Base-by-base conservation (phyloP, 92 coral and sea anemone species). In the Actinostola sp. region DNA sequence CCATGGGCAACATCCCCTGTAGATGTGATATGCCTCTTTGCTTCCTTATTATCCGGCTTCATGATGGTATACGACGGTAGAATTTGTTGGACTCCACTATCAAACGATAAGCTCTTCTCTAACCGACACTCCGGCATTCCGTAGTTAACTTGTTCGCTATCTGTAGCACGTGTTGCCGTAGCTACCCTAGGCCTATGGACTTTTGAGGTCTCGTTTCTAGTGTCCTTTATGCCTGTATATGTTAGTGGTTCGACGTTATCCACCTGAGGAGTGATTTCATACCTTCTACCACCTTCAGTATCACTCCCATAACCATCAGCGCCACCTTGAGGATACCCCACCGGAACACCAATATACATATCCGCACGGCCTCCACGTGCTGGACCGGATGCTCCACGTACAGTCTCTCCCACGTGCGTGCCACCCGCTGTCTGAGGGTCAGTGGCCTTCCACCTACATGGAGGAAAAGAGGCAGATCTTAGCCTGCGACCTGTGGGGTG, bases 401-500 rank as follows among this genome's bases (percentile, higher is more conserved):
- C 36, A 84, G 76, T 20, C 84, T 67, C 57, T 54, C 55, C 73
- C 69, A 75, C 35, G 65, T 70, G 29, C 67, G 75, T 28, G 62
- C 32, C 61, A 90, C 70, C 33, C 87, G 76, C 68, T 25, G 67
- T 20, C 62, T 64, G 50, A 79, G 28, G 62, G 59, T 70, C 83
- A 71, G 49, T 25, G 44, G 62, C 31, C 53, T 85, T 79, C 92
- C 92, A 90, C 91, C 96, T 90, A 76, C 66, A 82, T 75, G 89
- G 85, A 53, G 92, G 92, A 87, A 87, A 90, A 82, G 89, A 78
- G 56, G 89, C 89, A 72, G 89, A 83, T 67, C 96, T 79, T 58
- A 78, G 85, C 87, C 85, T 59, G 43, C 92, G 84, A 32, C 80
- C 74, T 33, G 61, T 56, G 54, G 73, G 50, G 8, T 39, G 53